Evolutionary conservation across 2,888 invertebrate genomes (phyloP).

Genomic region (Nemotelus pantherinus): DNA sequence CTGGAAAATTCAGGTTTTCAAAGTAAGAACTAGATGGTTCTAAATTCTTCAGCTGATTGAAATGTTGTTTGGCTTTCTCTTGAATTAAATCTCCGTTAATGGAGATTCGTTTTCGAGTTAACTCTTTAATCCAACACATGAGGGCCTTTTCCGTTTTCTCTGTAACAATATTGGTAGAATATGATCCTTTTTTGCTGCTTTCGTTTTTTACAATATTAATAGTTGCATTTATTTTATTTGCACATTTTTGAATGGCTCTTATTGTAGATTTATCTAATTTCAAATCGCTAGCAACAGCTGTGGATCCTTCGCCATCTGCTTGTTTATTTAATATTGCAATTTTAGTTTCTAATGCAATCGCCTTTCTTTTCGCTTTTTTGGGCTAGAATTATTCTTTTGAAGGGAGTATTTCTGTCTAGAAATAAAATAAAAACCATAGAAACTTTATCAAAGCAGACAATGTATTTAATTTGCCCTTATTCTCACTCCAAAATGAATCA

Average conservation of each 20-base stretch:
- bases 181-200: not conserved
- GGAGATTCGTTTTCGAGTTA: too few relatives aligned
- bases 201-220: not conserved
- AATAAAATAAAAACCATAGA: slow-evolving; percentile 35
- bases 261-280: slow-evolving; percentile 33
- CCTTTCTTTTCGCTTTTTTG: slow-evolving; percentile 23
- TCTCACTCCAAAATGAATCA: too few relatives aligned
- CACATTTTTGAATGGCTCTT: slow-evolving; percentile 29
- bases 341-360: slow-evolving; percentile 32
- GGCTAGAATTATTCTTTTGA: slow-evolving; percentile 7
- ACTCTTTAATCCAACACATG: too few relatives aligned
- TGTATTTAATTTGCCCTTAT: too few relatives aligned
- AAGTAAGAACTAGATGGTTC: too few relatives aligned
- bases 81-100: too few relatives aligned
- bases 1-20: not conserved
- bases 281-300: slow-evolving; percentile 27
- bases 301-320: slow-evolving; percentile 39
- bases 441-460: too few relatives aligned
- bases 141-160: too few relatives aligned
- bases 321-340: slow-evolving; percentile 6
- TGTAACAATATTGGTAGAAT: too few relatives aligned
- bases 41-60: too few relatives aligned
- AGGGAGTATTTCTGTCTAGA: slow-evolving; percentile 33
- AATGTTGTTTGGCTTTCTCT: too few relatives aligned
- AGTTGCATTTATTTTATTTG: not conserved